Evolutionary conservation across 2,113 vertebrate genomes (phyloP), one percentile per base, ranked within the genome.

Genomic region (Sylvilagus bachmani): DNA sequence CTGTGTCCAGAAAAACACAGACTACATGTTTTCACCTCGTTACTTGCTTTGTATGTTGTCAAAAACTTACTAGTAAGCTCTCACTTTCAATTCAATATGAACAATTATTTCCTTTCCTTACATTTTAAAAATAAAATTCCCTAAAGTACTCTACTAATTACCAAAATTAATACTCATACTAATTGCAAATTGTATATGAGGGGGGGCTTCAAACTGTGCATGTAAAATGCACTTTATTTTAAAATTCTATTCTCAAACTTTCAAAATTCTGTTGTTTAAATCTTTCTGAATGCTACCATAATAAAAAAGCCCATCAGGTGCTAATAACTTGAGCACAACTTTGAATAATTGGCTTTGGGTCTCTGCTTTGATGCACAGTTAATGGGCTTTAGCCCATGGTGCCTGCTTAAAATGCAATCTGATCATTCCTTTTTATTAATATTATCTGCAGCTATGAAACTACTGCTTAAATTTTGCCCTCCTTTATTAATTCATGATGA

Each of bases 381-480:
- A 87, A 74, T 89, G 49, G 49, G 6, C 74, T 93, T 91, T 29
- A 89, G 58, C 9, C 16, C 66, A 27, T 22, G 22, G 27, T 61
- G 51, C 10, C 27, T 70, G 78, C 78, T 95, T 89, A 93, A 96
- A 90, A 64, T 93, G 51, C 25, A 93, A 91, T 87, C 86, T 92
- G 44, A 91, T 22, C 24, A 86, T 80, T 82, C 33, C 58, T 83
- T 95, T 89, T 90, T 93, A 88, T 90, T 92, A 84, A 55, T 86
- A 83, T 92, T 90, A 91, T 67, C 61, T 86, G 10, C 25, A 66
- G 31, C 33, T 86, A 44, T 66, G 33, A 81, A 94, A 91, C 19
- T n/a, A 2, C 67, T 89, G 11, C 88, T 86, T 84, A 77, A 93
- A 92, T 58, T 64, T 19, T 94, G 27, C 79, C 29, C 33, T 88